These are phyloP conservation scores for Tetragonisca angustula DNA, from an alignment of 2,888 invertebrate genomes.

Conservation along the genomic window DNA sequence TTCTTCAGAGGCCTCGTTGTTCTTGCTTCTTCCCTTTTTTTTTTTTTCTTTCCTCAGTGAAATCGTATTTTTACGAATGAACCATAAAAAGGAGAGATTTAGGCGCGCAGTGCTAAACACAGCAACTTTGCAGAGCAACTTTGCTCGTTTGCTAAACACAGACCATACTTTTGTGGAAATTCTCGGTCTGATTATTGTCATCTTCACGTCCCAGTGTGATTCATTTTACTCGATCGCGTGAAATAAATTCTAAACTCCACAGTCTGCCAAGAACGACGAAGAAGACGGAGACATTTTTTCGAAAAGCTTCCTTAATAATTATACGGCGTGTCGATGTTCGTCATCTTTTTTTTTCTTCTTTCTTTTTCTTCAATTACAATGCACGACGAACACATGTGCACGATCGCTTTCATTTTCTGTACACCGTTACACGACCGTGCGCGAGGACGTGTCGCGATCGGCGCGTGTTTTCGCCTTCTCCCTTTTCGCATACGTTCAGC, in stretches of 20 bases:
- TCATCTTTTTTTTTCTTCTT: background rate
- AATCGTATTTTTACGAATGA: conserved; percentile 1
- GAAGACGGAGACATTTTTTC: background rate
- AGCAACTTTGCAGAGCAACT: too few species aligned
- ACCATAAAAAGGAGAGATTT: background rate
- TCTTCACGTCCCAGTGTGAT: too few species aligned
- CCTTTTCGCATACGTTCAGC: conserved; percentile 22
- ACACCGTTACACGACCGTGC: conserved; percentile 24
- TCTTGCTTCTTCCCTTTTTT: background rate
- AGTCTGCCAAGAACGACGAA: background rate
- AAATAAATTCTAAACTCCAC: background rate
- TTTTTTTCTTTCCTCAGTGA: background rate
- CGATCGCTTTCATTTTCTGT: conserved; percentile 48
- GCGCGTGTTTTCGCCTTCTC: conserved; percentile 39
- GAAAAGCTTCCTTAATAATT: background rate
- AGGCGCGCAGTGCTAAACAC: too few species aligned
- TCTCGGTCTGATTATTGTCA: too few species aligned
- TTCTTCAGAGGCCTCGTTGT: background rate
- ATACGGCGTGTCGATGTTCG: background rate
- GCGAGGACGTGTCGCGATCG: conserved; percentile 31
- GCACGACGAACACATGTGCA: conserved; percentile 25
- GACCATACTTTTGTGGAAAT: too few species aligned
- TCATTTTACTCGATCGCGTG: too few species aligned
- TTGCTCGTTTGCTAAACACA: too few species aligned
- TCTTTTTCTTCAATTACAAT: conserved; percentile 15